phyloP scores from a whole-genome alignment of 2,888 invertebrate genomes.

The Cistogaster globosa region DNA sequence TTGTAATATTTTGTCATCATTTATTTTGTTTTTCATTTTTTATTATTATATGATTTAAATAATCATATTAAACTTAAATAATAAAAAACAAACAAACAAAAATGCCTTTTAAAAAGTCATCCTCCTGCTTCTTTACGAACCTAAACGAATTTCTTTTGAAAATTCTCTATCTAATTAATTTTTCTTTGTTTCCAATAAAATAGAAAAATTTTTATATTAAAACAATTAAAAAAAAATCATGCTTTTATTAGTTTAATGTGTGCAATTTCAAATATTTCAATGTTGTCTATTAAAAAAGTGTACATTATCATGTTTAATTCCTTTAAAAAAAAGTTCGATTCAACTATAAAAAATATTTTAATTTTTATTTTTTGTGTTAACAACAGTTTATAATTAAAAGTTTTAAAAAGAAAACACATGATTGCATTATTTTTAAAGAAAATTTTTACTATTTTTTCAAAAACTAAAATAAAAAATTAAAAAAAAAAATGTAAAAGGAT shows the following conservation, averaged over 20 bases:
- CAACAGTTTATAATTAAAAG: constrained; percentile 59
- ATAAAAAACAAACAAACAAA: constrained; percentile 44
- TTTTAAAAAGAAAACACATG: constrained; percentile 49
- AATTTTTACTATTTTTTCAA: constrained; percentile 71
- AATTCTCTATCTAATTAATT: constrained; percentile 56
- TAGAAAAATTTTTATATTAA: constrained; percentile 67
- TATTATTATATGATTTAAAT: constrained; percentile 57
- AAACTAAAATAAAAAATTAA: constrained; percentile 65
- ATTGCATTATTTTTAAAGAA: constrained; percentile 68
- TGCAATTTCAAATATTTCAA: constrained; percentile 65
- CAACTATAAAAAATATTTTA: constrained; percentile 53
- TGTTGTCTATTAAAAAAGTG: constrained; percentile 59
- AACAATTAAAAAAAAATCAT: constrained; percentile 51
- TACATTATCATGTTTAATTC: constrained; percentile 63
- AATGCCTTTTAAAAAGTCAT: constrained; percentile 69
- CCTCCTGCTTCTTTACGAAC: constrained; percentile 33
- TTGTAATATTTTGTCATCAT: constrained; percentile 56
- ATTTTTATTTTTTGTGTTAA: constrained; percentile 55
- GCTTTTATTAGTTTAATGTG: constrained; percentile 72
- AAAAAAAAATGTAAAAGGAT: constrained; percentile 41
- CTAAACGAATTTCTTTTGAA: constrained; percentile 69
- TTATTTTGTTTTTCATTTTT: constrained; percentile 41
- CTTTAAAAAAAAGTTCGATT: constrained; percentile 60
- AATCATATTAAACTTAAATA: constrained; percentile 55
- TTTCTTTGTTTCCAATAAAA: constrained; percentile 59